Evolutionary conservation across 2,113 vertebrate species (phyloP), one percentile per base, ranked within the genome.

Genomic region (Apteryx mantelli): DNA sequence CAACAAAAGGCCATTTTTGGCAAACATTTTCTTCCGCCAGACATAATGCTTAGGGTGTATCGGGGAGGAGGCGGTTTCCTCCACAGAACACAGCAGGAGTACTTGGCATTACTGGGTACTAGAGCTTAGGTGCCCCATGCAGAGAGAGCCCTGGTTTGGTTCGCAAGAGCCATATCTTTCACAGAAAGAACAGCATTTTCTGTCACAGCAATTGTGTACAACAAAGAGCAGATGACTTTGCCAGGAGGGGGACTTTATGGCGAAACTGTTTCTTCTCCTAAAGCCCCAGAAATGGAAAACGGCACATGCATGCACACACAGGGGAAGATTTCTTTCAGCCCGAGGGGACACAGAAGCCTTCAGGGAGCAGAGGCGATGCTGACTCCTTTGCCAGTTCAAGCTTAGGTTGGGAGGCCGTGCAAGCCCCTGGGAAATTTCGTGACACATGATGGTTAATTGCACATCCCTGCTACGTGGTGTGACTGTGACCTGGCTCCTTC

Each of bases 121-220:
- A 76, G 78, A 94, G 78, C 78, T 61, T 63, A 80, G 83, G 75
- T 66, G 88, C 78, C 74, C 88, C 81, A 88, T 1, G 8, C 2
- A 36, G 78, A 1, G 1, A 91, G 88, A 95, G 93, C 91, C 91
- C 88, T 68, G 89, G 90, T 93, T 91, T 94, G 95, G 89, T 96
- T 97, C 16, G 4, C 0, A 2, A 96, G 88, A 95, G 95, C 95
- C 90, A 56, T 87, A 96, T 97, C 97, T 98, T 98, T 98, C 97
- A 98, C 94, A 96, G 97, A 98, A 98, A 98, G 97, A 98, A 98
- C 90, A 97, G 93, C 95, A 91, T 87, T 95, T 95, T 93, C 94
- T 92, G 86, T 91, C 95, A 93, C 88, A 83, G 93, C 1, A 0
- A 88, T 74, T 81, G 81, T 66, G 70, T 86, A 71, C 2, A 22